Evolutionary conservation across 2,113 vertebrate species (phyloP).

Genomic region (Syrmaticus mikado): DNA sequence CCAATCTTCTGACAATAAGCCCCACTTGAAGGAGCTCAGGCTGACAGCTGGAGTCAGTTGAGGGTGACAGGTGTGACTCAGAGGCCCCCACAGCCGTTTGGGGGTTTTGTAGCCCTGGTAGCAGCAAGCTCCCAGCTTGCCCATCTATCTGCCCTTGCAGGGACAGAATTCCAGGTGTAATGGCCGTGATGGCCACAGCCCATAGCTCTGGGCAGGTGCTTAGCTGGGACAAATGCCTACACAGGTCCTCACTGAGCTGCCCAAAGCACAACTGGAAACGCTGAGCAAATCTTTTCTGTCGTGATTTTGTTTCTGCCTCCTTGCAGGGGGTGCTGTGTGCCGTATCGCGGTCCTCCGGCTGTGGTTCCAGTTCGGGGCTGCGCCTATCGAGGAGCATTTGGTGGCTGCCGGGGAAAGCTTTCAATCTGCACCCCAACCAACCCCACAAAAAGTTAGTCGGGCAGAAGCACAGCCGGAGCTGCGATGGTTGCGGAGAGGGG

Average conservation of each 20-base stretch:
- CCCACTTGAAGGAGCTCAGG: neutral
- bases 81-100: fast-evolving
- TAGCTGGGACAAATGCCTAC: neutral
- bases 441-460: neutral
- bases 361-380: neutral
- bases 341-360: neutral
- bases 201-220: neutral
- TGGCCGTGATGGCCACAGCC: no score
- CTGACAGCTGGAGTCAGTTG: neutral
- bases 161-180: neutral
- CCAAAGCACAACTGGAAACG: neutral
- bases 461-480: neutral
- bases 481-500: no score
- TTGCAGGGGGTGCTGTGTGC: neutral
- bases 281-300: neutral
- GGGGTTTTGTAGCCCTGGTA: neutral
- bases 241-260: fast-evolving
- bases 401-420: neutral
- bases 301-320: neutral
- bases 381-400: fast-evolving
- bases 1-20: neutral
- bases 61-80: neutral
- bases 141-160: neutral
- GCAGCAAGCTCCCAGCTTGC: neutral
- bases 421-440: neutral